Evolutionary conservation across 2,797 vertebrate species (phyloP).

Genomic region (Halcyon smyrnensis): DNA sequence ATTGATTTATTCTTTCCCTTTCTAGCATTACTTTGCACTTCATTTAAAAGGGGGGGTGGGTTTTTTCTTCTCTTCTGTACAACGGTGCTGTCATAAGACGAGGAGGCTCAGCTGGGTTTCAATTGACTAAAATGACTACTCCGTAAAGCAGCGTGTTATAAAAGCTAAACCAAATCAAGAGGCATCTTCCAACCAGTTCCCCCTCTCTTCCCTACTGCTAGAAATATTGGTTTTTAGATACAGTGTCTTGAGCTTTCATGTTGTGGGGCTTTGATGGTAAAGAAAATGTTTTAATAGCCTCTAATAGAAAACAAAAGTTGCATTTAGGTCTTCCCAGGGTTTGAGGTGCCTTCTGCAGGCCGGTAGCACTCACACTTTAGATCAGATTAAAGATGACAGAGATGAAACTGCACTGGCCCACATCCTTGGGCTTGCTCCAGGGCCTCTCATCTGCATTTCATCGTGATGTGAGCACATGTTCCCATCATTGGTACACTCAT

Average conservation of each 20-base stretch:
- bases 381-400: conserved; percentile 84
- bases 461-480: conserved; percentile 82
- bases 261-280: background rate
- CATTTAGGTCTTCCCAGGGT: conserved; percentile 38
- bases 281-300: conserved; percentile 36
- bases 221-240: conserved; percentile 11
- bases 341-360: conserved; percentile 63
- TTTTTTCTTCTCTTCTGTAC: background rate
- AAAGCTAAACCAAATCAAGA: conserved; percentile 57
- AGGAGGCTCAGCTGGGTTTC: conserved; percentile 70
- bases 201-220: conserved; percentile 8
- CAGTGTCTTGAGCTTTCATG: background rate
- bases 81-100: background rate
- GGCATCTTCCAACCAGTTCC: background rate
- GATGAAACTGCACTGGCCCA: conserved; percentile 78
- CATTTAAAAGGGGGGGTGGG: conserved; percentile 12
- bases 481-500: conserved; percentile 77
- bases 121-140: conserved; percentile 44
- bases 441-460: conserved; percentile 83
- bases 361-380: conserved; percentile 18
- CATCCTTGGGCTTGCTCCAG: conserved; percentile 82
- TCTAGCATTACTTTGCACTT: conserved; percentile 66
- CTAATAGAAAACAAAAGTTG: conserved; percentile 23
- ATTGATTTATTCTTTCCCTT: conserved; percentile 73
- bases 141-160: background rate